Evolutionary conservation across 1,140 invertebrate genomes (phyloP), one percentile per base, ranked within the genome.

Genomic region (Pectinophora gossypiella): DNA sequence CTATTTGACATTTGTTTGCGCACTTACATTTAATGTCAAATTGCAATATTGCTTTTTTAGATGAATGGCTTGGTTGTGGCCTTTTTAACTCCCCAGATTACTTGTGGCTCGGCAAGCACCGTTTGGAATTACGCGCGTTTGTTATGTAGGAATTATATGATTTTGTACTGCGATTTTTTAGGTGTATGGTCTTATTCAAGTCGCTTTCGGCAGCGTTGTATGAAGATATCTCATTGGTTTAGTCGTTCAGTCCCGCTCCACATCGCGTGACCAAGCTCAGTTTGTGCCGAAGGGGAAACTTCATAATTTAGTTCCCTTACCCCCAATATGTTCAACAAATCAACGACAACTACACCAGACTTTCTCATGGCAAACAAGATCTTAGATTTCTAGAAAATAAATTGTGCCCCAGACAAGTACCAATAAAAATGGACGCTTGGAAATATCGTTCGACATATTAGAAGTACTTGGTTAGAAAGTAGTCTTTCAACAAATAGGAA

Each of bases 261-360:
- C 56, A 49, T 82, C 69, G 80, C 80, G 80, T 84, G 80, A 79
- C 74, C 64, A 56, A 22, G 47, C 61, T 56, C 78, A 66, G 65
- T 83, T 80, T 76, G 54, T 59, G 57, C 52, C 59, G 60, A 57
- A 58, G 64, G 70, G 73, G 68, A 78, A 78, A 79, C 79, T 75
- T 77, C 70, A 77, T 78, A 78, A 78, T 71, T 50, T 49, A 48
- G 10, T 53, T 72, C 50, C 44, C 38, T 36, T 48, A 62, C 42
- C 43, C 52, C 52, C 44, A 54, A 61, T 60, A 60, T 51, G 51
- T 56, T 51, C 38, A n/a, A 50, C 53, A 57, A 51, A 20, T 40
- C 36, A 16, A 40, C 36, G 7, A 40, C 36, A 40, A 40, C 36
- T 44, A 45, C 48, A 51, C 55, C 48, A 27, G n/a, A 40, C 36